A percentile compares a stretch with the other conserved stretches of the same genome.
Evolutionary conservation across 1,140 invertebrate species (phyloP).

Genomic region (Panagrolaimus sp.): DNA sequence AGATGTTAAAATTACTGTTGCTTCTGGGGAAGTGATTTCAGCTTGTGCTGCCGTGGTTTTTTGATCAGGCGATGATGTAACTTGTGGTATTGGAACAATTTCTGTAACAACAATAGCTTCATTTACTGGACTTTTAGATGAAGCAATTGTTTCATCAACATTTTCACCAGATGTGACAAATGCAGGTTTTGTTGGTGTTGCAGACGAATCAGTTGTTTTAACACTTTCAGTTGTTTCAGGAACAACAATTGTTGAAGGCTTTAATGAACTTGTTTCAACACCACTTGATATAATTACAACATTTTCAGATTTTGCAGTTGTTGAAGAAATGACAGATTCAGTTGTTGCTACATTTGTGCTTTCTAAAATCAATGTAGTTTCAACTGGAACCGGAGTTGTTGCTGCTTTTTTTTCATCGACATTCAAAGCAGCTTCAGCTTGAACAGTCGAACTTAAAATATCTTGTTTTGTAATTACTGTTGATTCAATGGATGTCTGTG

Average conservation of each 20-base stretch:
- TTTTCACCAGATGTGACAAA: background rate
- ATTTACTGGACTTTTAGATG: too few species aligned
- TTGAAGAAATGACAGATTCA: background rate
- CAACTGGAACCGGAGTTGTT: background rate
- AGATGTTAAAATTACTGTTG: background rate
- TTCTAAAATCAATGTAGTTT: background rate
- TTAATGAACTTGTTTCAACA: too few species aligned
- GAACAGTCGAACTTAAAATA: background rate
- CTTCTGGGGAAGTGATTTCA: background rate
- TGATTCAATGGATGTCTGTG: background rate
- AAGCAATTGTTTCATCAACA: background rate
- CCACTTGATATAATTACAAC: too few species aligned
- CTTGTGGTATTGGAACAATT: background rate
- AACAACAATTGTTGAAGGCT: background rate
- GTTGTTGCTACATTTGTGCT: background rate
- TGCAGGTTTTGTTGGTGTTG: background rate
- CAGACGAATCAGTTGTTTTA: background rate
- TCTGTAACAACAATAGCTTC: background rate
- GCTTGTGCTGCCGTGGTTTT: background rate
- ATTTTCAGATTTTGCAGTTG: background rate
- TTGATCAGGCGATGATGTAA: background rate
- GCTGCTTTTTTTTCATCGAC: background rate
- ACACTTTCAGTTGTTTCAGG: slow-evolving; percentile 4
- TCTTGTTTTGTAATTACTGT: background rate
- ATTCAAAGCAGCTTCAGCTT: background rate